Evolutionary conservation across 2,888 invertebrate genomes (phyloP), one percentile per base, ranked within the genome.

Genomic region (Drosophila eohydei): DNA sequence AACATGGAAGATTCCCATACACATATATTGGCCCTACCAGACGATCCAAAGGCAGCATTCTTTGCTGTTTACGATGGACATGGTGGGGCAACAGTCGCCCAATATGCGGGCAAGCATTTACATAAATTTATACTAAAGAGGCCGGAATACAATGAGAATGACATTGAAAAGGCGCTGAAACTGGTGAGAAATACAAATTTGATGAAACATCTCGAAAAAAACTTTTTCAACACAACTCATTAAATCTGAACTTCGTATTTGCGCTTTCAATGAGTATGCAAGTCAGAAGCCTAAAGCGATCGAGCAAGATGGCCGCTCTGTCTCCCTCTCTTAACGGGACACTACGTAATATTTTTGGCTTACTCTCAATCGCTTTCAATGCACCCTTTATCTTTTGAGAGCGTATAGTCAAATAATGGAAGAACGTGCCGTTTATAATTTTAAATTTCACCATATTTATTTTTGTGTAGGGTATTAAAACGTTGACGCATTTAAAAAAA

Each of bases 1-100:
- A 97, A 97, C 80, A 99, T 99, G 99, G 99, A 99, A 94, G 99
- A 99, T 93, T 97, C 98, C 0, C 99, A 99, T 92, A 98, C 98
- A 55, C 98, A 99, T 90, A 96, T 99, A 81, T 94, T 99, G 16
- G 96, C 98, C 0, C 92, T 98, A 78, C 97, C 98, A 3, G 98
- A 98, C 91, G 99, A 99, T 93, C 97, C 98, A 34, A 96, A 95
- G 28, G 96, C 98, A 38, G 96, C 98, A 4, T 99, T 97, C 93
- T 99, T 99, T 94, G 99, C 97, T 7, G 99, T 99, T 0, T 99
- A 98, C 92, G 99, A 93, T 78, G 93, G 93, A 2, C 93, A 94
- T 92, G 86, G 93, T 95, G 98, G 98, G 69, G 95, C 97, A 9
- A 96, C 96, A 89, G 96, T 98, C 89, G 98, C 99, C 9, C 97